Percentiles rank a stretch among this genome's conserved stretches.
These are phyloP conservation scores for Melanerpes aurifrons DNA, from an alignment of 2,113 vertebrate species.

Conservation along the genomic window DNA sequence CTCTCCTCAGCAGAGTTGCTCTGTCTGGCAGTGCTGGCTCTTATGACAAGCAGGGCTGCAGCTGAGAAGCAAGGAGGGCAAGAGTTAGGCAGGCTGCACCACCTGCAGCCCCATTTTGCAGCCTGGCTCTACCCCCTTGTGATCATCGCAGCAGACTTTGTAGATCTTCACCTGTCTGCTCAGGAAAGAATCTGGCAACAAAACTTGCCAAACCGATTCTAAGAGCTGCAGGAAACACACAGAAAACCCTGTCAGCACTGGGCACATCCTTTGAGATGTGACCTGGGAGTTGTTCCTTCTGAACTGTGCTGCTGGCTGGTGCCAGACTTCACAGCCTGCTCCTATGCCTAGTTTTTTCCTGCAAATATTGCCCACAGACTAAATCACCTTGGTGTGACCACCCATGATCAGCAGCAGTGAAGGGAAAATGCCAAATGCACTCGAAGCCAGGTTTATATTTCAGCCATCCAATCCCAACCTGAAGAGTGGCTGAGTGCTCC, in stretches of 20 bases:
- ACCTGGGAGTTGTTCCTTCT: neutral
- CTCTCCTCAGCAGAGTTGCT: neutral
- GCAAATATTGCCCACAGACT: neutral
- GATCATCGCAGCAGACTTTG: rapidly evolving
- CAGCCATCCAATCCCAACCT: neutral
- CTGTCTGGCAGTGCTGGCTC: neutral
- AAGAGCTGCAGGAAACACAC: neutral
- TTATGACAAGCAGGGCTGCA: neutral
- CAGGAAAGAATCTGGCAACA: neutral
- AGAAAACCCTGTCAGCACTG: neutral
- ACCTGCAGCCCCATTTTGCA: neutral
- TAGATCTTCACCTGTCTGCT: neutral
- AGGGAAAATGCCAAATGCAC: rapidly evolving
- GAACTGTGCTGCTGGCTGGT: neutral
- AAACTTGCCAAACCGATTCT: neutral
- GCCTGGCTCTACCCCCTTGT: rapidly evolving
- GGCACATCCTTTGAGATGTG: neutral
- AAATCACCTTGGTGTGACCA: neutral
- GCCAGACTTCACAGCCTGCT: neutral
- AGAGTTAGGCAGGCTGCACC: rapidly evolving
- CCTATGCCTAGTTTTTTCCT: neutral
- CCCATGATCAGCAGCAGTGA: neutral
- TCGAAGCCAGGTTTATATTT: neutral
- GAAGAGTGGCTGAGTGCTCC: neutral
- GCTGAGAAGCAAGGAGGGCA: too few relatives aligned